Conservation (phyloP, 2,888 invertebrate genomes). For the Drosophila prolongata region DNA sequence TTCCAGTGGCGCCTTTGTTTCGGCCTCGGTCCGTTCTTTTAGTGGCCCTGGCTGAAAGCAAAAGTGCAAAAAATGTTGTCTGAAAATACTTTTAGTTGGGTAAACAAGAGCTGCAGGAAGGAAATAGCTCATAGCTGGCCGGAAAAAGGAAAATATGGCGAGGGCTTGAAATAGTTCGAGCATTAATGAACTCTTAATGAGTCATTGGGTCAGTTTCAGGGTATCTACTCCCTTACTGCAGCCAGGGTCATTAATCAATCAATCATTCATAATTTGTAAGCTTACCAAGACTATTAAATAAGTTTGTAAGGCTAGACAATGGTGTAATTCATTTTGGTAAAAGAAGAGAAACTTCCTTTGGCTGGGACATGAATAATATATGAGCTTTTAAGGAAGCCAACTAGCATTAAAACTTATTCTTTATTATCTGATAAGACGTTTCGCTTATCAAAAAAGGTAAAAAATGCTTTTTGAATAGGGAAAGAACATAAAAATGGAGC, state of each 20-base stretch:
- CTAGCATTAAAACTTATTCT: too few species aligned
- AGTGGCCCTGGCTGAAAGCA: conserved; percentile 49
- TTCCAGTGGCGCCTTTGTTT: conserved; percentile 43
- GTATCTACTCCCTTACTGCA: background rate
- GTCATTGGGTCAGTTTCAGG: conserved; percentile 2
- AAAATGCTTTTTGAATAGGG: too few species aligned
- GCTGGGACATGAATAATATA: conserved; percentile 10
- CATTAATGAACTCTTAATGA: conserved; percentile 32
- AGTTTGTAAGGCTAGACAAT: background rate
- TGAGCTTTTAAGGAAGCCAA: background rate
- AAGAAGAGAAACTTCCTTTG: background rate
- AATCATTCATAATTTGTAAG: conserved; percentile 28
- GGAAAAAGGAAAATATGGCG: background rate
- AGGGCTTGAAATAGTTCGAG: conserved; percentile 8
- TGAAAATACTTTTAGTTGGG: conserved; percentile 54
- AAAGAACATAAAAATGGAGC: too few species aligned
- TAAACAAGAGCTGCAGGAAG: conserved; percentile 25
- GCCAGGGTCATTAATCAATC: conserved; percentile 14
- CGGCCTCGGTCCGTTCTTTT: conserved; percentile 26
- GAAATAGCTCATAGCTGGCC: conserved; percentile 38
- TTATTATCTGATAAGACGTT: too few species aligned
- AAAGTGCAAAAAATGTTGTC: conserved; percentile 53
- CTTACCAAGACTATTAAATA: background rate
- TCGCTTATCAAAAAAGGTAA: too few species aligned
- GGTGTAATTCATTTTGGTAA: conserved; percentile 3